Conservation (phyloP, 2,888 invertebrate genomes). For the Stenurella melanura region DNA sequence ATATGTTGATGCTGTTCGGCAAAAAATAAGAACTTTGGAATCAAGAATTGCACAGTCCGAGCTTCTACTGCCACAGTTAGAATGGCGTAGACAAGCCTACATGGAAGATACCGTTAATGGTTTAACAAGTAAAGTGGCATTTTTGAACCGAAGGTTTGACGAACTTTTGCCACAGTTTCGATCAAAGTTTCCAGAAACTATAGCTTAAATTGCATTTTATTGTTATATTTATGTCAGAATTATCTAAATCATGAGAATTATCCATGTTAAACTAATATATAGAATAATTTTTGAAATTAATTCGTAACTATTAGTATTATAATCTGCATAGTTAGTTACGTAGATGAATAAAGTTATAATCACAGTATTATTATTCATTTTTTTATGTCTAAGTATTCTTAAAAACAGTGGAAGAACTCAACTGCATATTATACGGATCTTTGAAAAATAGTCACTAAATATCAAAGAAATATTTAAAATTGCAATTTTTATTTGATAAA, state of each 20-base stretch:
- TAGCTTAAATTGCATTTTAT: slow-evolving; percentile 11
- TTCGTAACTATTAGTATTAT: no score
- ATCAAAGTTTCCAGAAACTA: slow-evolving; percentile 51
- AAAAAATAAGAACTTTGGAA: slow-evolving; percentile 73
- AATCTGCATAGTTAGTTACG: background rate
- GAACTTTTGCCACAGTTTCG: slow-evolving; percentile 73
- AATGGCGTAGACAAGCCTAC: slow-evolving; percentile 71
- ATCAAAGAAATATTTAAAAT: no score
- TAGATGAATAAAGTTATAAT: background rate
- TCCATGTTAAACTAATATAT: no score
- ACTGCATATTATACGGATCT: no score
- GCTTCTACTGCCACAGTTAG: slow-evolving; percentile 71
- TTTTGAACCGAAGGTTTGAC: slow-evolving; percentile 74
- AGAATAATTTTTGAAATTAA: no score
- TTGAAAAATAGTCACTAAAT: no score
- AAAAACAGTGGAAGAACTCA: no score
- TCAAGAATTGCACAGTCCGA: slow-evolving; percentile 72
- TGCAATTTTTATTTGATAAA: no score
- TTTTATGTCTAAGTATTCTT: no score
- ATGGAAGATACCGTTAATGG: slow-evolving; percentile 73
- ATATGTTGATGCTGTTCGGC: slow-evolving; percentile 73
- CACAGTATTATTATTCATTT: no score
- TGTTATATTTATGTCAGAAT: no score
- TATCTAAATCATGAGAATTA: no score
- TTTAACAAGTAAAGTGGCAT: slow-evolving; percentile 72